Percentiles rank a stretch among this genome's conserved stretches.
Conservation (phyloP, 2,797 vertebrate genomes). For the Kryptopterus vitreolus region DNA sequence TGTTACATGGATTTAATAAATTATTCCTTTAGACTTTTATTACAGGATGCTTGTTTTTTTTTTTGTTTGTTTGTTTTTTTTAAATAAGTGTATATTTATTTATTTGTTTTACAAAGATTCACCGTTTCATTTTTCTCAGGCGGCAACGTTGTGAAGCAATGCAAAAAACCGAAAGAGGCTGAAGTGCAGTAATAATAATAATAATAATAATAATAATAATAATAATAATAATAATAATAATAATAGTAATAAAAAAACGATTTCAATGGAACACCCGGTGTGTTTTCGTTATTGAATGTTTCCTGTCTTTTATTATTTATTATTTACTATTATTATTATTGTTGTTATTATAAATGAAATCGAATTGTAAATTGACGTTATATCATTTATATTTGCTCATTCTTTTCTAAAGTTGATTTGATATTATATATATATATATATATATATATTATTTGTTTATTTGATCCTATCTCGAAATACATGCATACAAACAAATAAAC, state of each 20-base stretch:
- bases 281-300: background rate
- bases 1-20: background rate
- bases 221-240: slow-evolving; percentile 63
- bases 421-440: no score
- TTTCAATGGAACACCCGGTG: background rate
- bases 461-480: no score
- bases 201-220: slow-evolving; percentile 63
- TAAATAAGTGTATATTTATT: slow-evolving; percentile 39
- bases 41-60: slow-evolving; percentile 22
- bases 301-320: no score
- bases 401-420: no score
- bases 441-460: no score
- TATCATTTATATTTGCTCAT: no score
- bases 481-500: no score
- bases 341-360: no score
- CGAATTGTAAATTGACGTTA: no score
- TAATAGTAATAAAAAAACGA: background rate
- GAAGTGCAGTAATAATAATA: slow-evolving; percentile 62
- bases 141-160: slow-evolving; percentile 66
- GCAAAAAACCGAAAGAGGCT: slow-evolving; percentile 50
- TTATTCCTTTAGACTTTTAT: slow-evolving; percentile 23
- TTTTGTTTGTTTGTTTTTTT: slow-evolving; percentile 23
- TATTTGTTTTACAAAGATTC: slow-evolving; percentile 49
- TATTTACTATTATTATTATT: no score
- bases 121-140: slow-evolving; percentile 38